Conservation (phyloP, 2,113 vertebrate genomes). For the Vulpes lagopus region DNA sequence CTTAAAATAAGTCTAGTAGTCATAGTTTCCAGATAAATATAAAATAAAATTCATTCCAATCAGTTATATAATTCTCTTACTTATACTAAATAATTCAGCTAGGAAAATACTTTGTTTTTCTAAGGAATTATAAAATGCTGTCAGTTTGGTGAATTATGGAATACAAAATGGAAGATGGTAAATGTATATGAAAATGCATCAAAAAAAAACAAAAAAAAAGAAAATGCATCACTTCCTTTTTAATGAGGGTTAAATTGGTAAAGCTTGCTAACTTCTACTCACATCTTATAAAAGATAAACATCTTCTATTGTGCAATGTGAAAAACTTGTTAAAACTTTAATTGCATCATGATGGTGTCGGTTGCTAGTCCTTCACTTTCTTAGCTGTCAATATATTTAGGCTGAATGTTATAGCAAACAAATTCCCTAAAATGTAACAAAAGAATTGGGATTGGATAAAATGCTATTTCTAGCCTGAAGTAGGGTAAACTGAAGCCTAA, state of each 20-base stretch:
- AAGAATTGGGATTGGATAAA: neutral
- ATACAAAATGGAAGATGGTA: neutral
- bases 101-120: neutral
- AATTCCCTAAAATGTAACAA: neutral
- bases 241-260: neutral
- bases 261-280: neutral
- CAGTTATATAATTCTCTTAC: neutral
- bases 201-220: neutral
- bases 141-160: neutral
- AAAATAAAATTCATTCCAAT: neutral
- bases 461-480: neutral
- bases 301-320: neutral
- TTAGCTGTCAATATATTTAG: neutral
- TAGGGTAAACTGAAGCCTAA: neutral
- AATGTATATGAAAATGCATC: neutral
- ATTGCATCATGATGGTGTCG: neutral
- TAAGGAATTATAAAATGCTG: neutral
- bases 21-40: slow-evolving; percentile 14
- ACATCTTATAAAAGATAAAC: neutral
- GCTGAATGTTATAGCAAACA: neutral
- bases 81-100: neutral
- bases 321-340: neutral
- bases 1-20: slow-evolving; percentile 3
- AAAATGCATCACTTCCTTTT: neutral
- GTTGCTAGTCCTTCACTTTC: neutral